Conservation (phyloP, 2,888 invertebrate genomes). For the Ormyrus thymus region DNA sequence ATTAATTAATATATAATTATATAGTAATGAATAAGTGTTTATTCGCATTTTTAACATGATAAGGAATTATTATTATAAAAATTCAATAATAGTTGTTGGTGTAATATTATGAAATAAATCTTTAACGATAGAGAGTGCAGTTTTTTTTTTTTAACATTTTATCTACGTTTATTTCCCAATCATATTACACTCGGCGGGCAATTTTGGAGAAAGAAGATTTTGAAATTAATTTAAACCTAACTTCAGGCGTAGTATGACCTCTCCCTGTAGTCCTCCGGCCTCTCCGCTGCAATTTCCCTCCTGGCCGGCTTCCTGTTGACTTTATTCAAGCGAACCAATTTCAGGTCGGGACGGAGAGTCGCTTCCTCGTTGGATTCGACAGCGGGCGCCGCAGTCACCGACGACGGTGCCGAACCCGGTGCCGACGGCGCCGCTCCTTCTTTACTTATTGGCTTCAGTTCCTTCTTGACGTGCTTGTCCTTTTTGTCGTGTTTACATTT, state of each 20-base stretch:
- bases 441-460: too few relatives aligned
- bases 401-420: too few relatives aligned
- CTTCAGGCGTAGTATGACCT: too few relatives aligned
- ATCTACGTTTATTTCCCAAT: background rate
- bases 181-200: too few relatives aligned
- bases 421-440: too few relatives aligned
- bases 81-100: slow-evolving; percentile 75
- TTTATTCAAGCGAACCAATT: slow-evolving; percentile 3
- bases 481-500: too few relatives aligned
- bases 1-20: slow-evolving; percentile 71
- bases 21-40: slow-evolving; percentile 73
- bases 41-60: slow-evolving; percentile 74
- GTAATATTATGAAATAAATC: slow-evolving; percentile 75
- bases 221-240: too few relatives aligned
- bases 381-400: too few relatives aligned
- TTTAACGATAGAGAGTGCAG: slow-evolving; percentile 68
- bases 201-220: too few relatives aligned
- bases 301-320: background rate
- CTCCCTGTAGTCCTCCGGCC: too few relatives aligned
- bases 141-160: slow-evolving; percentile 26
- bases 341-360: slow-evolving; percentile 12
- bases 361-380: background rate
- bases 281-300: too few relatives aligned
- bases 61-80: slow-evolving; percentile 73
- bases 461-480: too few relatives aligned